Percentiles rank a stretch among this genome's conserved stretches.
Conservation (phyloP, 2,113 vertebrate genomes). For the Dasyornis broadbenti region DNA sequence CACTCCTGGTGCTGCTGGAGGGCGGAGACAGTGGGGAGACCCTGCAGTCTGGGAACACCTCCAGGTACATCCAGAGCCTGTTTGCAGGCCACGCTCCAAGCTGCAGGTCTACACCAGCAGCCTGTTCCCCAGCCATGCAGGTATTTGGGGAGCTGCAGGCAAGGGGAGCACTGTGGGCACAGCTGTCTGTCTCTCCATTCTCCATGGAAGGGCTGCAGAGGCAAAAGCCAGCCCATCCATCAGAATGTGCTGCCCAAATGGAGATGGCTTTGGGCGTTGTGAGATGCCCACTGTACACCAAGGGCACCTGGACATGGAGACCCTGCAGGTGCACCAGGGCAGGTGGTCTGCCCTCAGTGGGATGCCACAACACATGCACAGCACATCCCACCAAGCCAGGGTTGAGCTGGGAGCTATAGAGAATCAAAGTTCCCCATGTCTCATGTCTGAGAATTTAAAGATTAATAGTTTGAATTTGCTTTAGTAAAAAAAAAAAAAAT, state of each 20-base stretch:
- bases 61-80: neutral
- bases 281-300: neutral
- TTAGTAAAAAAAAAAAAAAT: neutral
- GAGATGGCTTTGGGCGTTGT: neutral
- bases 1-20: neutral
- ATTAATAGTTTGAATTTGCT: neutral
- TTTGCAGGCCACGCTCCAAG: neutral
- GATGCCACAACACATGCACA: neutral
- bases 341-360: accelerated
- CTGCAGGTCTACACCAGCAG: neutral
- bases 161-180: neutral
- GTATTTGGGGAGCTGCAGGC: neutral
- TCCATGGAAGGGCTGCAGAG: neutral
- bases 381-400: neutral
- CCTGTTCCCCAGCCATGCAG: neutral
- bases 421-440: neutral
- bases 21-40: no score
- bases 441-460: neutral
- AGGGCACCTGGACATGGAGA: accelerated
- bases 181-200: neutral
- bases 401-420: neutral
- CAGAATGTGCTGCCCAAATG: neutral
- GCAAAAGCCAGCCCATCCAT: neutral
- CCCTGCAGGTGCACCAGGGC: neutral
- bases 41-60: neutral